Evolutionary conservation across 1,140 invertebrate species (phyloP).

Genomic region (Caenorhabditis remanei): DNA sequence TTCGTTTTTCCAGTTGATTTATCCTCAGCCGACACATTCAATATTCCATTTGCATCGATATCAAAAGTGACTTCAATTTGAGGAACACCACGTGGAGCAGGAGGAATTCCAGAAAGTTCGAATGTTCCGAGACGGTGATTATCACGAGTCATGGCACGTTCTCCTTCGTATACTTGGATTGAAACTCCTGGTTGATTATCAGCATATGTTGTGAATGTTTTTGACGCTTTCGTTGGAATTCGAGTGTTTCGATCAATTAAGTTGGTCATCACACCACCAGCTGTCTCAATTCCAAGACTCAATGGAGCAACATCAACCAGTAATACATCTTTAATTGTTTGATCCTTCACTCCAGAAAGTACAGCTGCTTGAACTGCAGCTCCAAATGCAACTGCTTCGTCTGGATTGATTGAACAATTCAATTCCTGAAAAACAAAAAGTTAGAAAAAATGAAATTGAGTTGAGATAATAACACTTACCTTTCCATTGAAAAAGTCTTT

Average conservation of each 20-base stretch:
- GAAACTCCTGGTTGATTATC: slow-evolving; percentile 86
- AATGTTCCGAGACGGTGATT: slow-evolving; percentile 94
- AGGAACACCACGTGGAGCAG: slow-evolving; percentile 91
- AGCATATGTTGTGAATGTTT: slow-evolving; percentile 83
- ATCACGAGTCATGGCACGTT: slow-evolving; percentile 83
- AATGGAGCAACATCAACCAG: slow-evolving; percentile 84
- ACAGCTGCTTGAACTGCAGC: slow-evolving; percentile 84
- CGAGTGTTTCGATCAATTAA: slow-evolving; percentile 82
- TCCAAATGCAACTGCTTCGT: slow-evolving; percentile 90
- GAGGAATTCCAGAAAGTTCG: slow-evolving; percentile 91
- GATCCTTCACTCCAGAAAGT: slow-evolving; percentile 81
- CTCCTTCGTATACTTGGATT: slow-evolving; percentile 81
- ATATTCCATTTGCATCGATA: slow-evolving; percentile 85
- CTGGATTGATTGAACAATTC: not conserved
- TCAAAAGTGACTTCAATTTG: slow-evolving; percentile 89
- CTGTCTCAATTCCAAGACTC: slow-evolving; percentile 96
- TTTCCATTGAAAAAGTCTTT: slow-evolving; percentile 90
- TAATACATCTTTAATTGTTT: slow-evolving; percentile 81
- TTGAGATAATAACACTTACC: slow-evolving; percentile 82
- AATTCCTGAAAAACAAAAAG: too few relatives aligned
- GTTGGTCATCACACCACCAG: slow-evolving; percentile 87
- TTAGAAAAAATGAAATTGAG: slow-evolving; percentile 83
- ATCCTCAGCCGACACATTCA: slow-evolving; percentile 86
- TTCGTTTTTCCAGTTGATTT: slow-evolving; percentile 84
- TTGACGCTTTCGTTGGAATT: slow-evolving; percentile 83